These are phyloP conservation scores for Actinostola sp. DNA, from an alignment of 92 coral and sea anemone species.

Conservation along the genomic window DNA sequence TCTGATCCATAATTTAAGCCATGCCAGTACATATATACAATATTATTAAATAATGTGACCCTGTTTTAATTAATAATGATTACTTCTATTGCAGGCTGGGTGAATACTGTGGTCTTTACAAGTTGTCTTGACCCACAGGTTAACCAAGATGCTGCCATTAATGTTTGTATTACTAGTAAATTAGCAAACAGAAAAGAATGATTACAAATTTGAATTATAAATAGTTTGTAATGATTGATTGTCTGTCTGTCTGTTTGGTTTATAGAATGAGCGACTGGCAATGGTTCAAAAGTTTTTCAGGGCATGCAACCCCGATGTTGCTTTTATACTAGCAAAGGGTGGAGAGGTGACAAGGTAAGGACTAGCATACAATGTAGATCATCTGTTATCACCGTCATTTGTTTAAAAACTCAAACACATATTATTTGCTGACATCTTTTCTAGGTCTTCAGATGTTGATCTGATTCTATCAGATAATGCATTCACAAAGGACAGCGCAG, in stretches of 20 bases:
- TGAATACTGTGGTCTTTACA: conserved; percentile 81
- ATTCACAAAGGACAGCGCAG: conserved; percentile 53
- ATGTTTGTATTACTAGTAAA: background rate
- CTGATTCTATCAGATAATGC: conserved; percentile 76
- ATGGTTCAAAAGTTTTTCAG: conserved; percentile 76
- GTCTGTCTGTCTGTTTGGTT: too few species aligned
- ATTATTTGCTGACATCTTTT: background rate
- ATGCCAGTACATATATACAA: too few species aligned
- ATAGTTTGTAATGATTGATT: too few species aligned
- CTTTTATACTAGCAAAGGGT: conserved; percentile 81
- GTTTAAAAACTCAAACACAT: too few species aligned
- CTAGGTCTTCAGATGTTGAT: conserved; percentile 86
- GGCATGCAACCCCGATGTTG: conserved; percentile 81
- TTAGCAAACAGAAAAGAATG: background rate
- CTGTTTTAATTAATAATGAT: background rate
- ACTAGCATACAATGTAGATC: too few species aligned
- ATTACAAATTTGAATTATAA: background rate
- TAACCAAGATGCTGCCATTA: background rate
- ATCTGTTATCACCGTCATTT: too few species aligned
- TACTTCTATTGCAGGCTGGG: conserved; percentile 60
- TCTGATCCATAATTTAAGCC: too few species aligned
- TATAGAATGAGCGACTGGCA: conserved; percentile 69
- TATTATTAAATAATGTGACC: background rate
- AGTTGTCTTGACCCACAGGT: conserved; percentile 82
- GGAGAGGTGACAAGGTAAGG: conserved; percentile 82